Evolutionary conservation across 2,888 invertebrate species (phyloP).

Genomic region (Drosophila parthenogenetica): DNA sequence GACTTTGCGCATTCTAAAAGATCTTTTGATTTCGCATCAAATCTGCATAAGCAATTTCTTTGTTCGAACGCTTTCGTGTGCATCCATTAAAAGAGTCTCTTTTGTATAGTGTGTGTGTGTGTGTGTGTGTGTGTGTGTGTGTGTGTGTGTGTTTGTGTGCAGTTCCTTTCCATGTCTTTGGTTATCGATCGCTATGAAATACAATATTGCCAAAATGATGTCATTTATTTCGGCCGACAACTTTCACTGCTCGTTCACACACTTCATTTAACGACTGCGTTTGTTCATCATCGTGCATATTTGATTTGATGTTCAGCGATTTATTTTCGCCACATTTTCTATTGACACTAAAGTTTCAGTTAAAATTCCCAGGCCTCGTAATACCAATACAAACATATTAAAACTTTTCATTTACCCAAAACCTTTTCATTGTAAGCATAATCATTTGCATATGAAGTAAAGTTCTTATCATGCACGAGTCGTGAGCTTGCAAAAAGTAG

Average conservation of each 20-base stretch:
- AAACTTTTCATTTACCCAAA: slow-evolving; percentile 42
- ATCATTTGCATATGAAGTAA: slow-evolving; percentile 47
- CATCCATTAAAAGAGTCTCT: slow-evolving; percentile 36
- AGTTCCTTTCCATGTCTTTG: slow-evolving; percentile 22
- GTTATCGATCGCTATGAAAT: slow-evolving; percentile 48
- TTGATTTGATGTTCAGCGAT: slow-evolving; percentile 47
- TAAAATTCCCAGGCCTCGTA: slow-evolving; percentile 3
- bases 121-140: not conserved
- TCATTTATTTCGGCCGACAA: slow-evolving; percentile 71
- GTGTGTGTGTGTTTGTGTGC: slow-evolving; percentile 13
- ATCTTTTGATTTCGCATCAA: slow-evolving; percentile 41
- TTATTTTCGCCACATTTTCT: slow-evolving; percentile 26
- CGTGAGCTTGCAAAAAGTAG: slow-evolving; percentile 60
- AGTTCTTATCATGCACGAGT: slow-evolving; percentile 49
- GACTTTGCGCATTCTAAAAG: slow-evolving; percentile 57
- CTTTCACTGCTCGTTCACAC: slow-evolving; percentile 70
- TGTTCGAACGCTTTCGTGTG: slow-evolving; percentile 33
- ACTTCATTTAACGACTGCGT: slow-evolving; percentile 26
- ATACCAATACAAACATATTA: not conserved
- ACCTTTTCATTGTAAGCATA: slow-evolving; percentile 39
- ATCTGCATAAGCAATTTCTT: slow-evolving; percentile 38
- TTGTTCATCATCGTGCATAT: slow-evolving; percentile 52
- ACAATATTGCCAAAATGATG: slow-evolving; percentile 72
- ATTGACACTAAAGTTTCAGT: slow-evolving; percentile 25
- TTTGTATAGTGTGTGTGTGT: slow-evolving; percentile 4